These are phyloP conservation scores for Nomada ferruginata DNA, from an alignment of 2,888 invertebrate genomes.

Conservation along the genomic window DNA sequence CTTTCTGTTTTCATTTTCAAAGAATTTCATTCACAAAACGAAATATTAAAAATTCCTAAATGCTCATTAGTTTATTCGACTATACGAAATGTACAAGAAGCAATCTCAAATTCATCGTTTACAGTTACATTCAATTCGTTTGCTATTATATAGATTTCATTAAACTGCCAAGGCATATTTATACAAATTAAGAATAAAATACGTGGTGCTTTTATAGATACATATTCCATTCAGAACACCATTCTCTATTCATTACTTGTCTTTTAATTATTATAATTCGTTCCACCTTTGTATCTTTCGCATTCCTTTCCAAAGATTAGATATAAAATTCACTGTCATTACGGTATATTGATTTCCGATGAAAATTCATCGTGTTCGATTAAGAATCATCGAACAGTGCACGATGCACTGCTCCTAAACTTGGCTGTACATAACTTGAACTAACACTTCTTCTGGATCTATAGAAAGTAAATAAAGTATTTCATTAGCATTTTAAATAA, in stretches of 20 bases:
- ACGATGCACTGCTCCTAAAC: slow-evolving; percentile 82
- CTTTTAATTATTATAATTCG: not conserved
- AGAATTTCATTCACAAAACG: slow-evolving; percentile 17
- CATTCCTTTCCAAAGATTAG: slow-evolving; percentile 37
- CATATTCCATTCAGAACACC: slow-evolving; percentile 42
- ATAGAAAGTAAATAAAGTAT: slow-evolving; percentile 1
- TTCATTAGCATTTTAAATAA: not conserved
- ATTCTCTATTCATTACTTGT: slow-evolving; percentile 15
- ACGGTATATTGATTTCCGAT: slow-evolving; percentile 53
- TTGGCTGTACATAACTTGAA: slow-evolving; percentile 81
- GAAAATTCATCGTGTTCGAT: slow-evolving; percentile 52
- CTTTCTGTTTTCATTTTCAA: too few species aligned
- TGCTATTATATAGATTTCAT: slow-evolving; percentile 25
- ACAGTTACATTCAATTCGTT: slow-evolving; percentile 42
- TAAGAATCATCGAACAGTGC: slow-evolving; percentile 81
- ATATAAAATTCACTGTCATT: slow-evolving; percentile 48
- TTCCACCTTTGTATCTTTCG: slow-evolving; percentile 10
- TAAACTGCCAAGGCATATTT: slow-evolving; percentile 24
- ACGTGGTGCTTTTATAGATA: slow-evolving; percentile 49
- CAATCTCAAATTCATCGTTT: slow-evolving; percentile 35
- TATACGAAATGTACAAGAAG: slow-evolving; percentile 69
- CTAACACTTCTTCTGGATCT: slow-evolving; percentile 79
- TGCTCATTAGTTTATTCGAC: slow-evolving; percentile 61
- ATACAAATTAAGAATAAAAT: slow-evolving; percentile 53
- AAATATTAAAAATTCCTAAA: slow-evolving; percentile 54